Percentiles rank a stretch among this genome's conserved stretches.
Conservation (phyloP, 2,113 vertebrate genomes). For the Etia nguti region DNA sequence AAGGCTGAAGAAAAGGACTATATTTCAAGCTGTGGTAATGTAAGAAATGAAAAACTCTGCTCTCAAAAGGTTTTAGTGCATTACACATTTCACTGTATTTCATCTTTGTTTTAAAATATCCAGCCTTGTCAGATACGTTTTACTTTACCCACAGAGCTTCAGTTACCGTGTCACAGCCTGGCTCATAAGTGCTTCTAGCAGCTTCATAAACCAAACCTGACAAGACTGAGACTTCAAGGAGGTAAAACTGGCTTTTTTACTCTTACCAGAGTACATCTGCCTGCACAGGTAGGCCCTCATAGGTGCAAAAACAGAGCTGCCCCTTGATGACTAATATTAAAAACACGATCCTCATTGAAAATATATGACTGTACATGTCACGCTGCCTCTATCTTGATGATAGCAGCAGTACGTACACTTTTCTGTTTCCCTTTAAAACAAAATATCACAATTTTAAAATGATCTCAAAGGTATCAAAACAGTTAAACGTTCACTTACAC, state of each 20-base stretch:
- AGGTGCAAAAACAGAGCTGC: not conserved
- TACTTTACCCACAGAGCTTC: not conserved
- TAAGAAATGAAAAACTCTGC: not conserved
- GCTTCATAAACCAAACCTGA: not conserved
- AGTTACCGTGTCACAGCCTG: not conserved
- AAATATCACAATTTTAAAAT: not conserved
- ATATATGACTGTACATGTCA: not conserved
- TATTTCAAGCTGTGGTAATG: not conserved
- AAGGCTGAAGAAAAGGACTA: not conserved
- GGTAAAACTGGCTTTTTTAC: not conserved
- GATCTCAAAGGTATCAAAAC: not conserved
- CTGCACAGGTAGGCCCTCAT: not conserved
- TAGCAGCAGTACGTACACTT: not conserved
- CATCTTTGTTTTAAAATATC: not conserved
- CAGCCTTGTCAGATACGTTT: not conserved
- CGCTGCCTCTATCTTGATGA: not conserved
- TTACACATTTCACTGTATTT: not conserved
- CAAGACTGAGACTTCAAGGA: not conserved
- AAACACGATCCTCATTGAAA: not conserved
- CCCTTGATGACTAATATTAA: not conserved
- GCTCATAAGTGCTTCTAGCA: not conserved
- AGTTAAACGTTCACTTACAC: not conserved
- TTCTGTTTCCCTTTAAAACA: not conserved
- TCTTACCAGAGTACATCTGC: not conserved
- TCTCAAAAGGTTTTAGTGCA: not conserved